Evolutionary conservation across 1,140 invertebrate genomes (phyloP).

Genomic region (Diprion similis): DNA sequence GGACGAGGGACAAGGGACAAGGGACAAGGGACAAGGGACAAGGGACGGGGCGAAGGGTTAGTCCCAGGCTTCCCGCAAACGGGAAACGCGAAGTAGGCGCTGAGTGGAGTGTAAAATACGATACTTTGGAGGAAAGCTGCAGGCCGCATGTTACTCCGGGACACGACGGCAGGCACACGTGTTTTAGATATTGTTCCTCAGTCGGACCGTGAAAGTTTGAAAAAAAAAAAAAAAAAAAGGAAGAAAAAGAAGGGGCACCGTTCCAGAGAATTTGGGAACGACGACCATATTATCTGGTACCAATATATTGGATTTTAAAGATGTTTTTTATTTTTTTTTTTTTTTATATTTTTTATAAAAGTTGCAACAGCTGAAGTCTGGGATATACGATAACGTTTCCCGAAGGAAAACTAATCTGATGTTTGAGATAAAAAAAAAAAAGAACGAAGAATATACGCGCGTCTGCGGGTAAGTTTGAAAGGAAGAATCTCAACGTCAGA

Average conservation of each 20-base stretch:
- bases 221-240: neutral
- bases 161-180: neutral
- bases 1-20: neutral
- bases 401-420: too few relatives aligned
- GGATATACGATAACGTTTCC: too few relatives aligned
- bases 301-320: neutral
- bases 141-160: neutral
- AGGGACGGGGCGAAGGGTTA: neutral
- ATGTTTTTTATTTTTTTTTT: neutral
- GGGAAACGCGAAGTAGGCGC: neutral
- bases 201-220: neutral
- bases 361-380: too few relatives aligned
- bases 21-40: neutral
- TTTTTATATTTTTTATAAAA: neutral
- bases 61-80: neutral
- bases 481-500: too few relatives aligned
- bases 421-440: too few relatives aligned
- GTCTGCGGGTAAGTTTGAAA: too few relatives aligned
- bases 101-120: constrained; percentile 1
- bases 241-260: neutral
- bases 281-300: neutral
- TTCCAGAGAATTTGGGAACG: neutral
- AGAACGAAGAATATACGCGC: too few relatives aligned
- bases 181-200: neutral
- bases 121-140: neutral